Conservation (phyloP, 2,113 vertebrate species). For the Ia io region DNA sequence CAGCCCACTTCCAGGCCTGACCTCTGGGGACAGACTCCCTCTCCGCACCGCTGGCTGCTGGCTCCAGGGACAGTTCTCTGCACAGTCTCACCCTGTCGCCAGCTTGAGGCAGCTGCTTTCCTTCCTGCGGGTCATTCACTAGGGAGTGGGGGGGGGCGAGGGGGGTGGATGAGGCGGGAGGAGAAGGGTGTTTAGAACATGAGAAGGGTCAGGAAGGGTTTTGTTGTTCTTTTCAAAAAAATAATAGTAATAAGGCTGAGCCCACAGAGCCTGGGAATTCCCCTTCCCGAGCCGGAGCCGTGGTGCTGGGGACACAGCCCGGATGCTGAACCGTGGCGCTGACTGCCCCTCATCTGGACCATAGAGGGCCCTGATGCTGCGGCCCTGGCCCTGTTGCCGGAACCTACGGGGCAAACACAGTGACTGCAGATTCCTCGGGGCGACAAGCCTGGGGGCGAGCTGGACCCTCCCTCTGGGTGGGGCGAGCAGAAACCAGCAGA, state of each 20-base stretch:
- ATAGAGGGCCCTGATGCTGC: not conserved
- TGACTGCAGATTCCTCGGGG: not conserved
- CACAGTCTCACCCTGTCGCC: not conserved
- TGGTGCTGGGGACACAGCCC: not conserved
- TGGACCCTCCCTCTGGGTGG: not conserved
- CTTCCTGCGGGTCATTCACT: not conserved
- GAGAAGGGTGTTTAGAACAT: not conserved
- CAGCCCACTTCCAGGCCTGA: not conserved
- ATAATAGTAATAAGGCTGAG: too few species aligned
- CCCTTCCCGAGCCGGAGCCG: fast-evolving
- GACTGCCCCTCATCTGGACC: too few species aligned
- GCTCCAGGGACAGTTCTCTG: not conserved
- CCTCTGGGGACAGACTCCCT: not conserved
- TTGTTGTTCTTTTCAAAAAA: not conserved
- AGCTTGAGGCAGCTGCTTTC: not conserved
- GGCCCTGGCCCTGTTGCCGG: not conserved
- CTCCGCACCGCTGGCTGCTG: not conserved
- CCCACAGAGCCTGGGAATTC: not conserved
- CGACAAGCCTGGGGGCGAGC: not conserved
- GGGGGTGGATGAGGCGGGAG: not conserved
- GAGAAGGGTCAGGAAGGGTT: not conserved
- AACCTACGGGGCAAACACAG: not conserved
- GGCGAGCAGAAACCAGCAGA: not conserved
- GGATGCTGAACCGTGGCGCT: not conserved
- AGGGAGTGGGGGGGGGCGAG: not conserved